Evolutionary conservation across 2,888 invertebrate species (phyloP), one percentile per base, ranked within the genome.

Genomic region (Clitarchus hookeri): DNA sequence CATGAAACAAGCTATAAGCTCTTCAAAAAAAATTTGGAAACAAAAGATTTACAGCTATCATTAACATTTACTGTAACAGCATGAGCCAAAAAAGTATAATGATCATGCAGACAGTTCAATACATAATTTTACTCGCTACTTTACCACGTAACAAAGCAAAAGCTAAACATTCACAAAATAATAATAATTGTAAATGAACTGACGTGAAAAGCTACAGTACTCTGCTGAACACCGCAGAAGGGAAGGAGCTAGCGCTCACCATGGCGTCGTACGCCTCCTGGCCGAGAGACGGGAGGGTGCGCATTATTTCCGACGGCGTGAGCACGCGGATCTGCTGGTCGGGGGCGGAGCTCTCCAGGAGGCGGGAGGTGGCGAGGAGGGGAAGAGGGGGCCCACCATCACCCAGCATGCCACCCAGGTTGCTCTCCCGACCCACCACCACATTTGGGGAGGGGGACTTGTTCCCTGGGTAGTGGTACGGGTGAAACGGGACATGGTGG

Each of bases 281-380:
- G 92, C 95, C 95, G 92, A 96, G 95, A 92, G 96, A 96, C 92
- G 97, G 96, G 93, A 96, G 95, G 91, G 96, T 96, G 94, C 96
- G 95, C 96, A 96, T 96, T 92, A 97, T 96, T 95, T 97, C 96
- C 90, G 96, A 96, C 91, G 97, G 96, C 91, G 97, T 97, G 92
- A 97, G 94, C 93, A 96, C 96, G 92, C 96, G 95, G 92, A 96
- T 96, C 93, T 96, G 96, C 93, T 96, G 96, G 93, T 96, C 96
- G 90, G 93, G 92, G 93, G 84, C 84, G 82, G 86, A 65, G 82
- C 85, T 86, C 83, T 84, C 84, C 26, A 86, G 80, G 25, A 86
- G 86, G 84, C 79, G 83, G 80, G 84, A 82, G 44, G 87, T 78
- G 44, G 19, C 36, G 36, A 78, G 44, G 91, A 92, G 92, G 91